Conservation (phyloP, 2,797 vertebrate genomes). For the Hippoglossus hippoglossus region DNA sequence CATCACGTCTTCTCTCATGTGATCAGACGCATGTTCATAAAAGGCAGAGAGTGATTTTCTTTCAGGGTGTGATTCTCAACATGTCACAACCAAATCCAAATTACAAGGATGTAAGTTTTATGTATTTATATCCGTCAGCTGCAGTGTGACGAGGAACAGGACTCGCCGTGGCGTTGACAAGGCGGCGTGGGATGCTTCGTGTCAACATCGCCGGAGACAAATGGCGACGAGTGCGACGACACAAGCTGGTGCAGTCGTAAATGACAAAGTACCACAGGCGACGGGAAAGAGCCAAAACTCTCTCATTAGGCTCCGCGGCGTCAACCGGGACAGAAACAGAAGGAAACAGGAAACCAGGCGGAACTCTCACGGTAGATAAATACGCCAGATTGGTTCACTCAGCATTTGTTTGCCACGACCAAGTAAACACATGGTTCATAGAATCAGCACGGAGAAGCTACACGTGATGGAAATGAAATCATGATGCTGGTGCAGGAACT, state of each 20-base stretch:
- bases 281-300: neutral
- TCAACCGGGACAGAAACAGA: slow-evolving; percentile 25
- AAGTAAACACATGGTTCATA: too few species aligned
- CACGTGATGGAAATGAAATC: too few species aligned
- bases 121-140: too few species aligned
- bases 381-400: neutral
- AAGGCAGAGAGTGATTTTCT: neutral
- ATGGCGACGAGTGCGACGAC: slow-evolving; percentile 18
- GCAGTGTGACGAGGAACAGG: neutral
- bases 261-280: slow-evolving; percentile 41
- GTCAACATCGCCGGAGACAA: too few species aligned
- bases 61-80: neutral
- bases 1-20: neutral
- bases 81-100: too few species aligned
- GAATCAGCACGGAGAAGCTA: too few species aligned
- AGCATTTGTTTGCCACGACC: neutral
- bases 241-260: slow-evolving; percentile 60
- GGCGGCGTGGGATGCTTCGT: too few species aligned
- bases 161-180: too few species aligned
- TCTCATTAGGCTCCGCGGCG: slow-evolving; percentile 28
- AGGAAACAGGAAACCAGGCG: slow-evolving; percentile 7
- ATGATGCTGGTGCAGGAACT: too few species aligned
- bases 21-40: neutral
- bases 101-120: too few species aligned
- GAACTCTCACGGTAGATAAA: neutral